phyloP scores from a whole-genome alignment of 1,140 invertebrate genomes.

The Drosophila kurseongensis region DNA sequence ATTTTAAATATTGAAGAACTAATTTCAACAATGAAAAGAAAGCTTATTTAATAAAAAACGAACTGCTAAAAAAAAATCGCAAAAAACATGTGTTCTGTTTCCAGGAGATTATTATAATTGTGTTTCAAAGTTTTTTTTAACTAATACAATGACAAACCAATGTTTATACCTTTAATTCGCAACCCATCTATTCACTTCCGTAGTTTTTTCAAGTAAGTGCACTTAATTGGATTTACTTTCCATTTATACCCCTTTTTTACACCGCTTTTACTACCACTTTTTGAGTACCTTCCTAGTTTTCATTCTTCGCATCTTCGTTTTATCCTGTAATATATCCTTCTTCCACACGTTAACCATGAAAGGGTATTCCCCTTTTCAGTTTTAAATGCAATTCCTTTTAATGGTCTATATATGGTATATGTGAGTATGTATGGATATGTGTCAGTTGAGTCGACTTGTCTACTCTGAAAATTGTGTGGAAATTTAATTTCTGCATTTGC shows the following conservation, averaged over 20 bases:
- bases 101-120: too few species aligned
- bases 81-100: too few species aligned
- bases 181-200: background rate
- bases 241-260: conserved; percentile 9
- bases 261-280: conserved; percentile 1
- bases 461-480: conserved; percentile 36
- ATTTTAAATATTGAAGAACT: too few species aligned
- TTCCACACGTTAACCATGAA: background rate
- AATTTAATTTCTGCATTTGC: conserved; percentile 53
- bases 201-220: background rate
- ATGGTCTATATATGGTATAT: background rate
- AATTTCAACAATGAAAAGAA: too few species aligned
- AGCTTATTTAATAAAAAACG: too few species aligned
- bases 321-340: conserved; percentile 13
- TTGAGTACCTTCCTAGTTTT: background rate
- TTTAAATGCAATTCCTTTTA: background rate
- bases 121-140: too few species aligned
- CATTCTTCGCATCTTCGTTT: background rate
- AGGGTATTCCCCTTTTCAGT: conserved; percentile 12
- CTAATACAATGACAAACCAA: too few species aligned
- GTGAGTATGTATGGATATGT: conserved; percentile 6
- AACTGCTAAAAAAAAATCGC: too few species aligned
- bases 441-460: conserved; percentile 16
- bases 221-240: conserved; percentile 23
- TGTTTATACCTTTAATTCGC: background rate